These are phyloP conservation scores for Heliothis peltigera DNA, from an alignment of 2,888 invertebrate genomes.

Conservation along the genomic window DNA sequence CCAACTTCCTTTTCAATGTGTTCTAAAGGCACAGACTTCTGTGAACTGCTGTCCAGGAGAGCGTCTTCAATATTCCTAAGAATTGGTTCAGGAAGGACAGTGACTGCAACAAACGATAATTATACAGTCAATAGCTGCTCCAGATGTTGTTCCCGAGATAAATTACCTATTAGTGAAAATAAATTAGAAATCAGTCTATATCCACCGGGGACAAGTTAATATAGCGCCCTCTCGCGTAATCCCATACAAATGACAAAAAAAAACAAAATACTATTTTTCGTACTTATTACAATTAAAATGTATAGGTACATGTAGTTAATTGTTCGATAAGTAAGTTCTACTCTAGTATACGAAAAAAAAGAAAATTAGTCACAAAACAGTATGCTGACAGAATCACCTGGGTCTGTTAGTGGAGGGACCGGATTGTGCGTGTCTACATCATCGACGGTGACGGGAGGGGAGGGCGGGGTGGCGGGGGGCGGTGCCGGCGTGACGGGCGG, in stretches of 20 bases:
- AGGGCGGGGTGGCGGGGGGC: conserved; percentile 51
- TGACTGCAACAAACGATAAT: conserved; percentile 22
- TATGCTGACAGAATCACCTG: conserved; percentile 57
- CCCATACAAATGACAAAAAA: too few relatives aligned
- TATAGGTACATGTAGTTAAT: too few relatives aligned
- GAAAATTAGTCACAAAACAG: neutral
- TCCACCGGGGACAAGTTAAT: too few relatives aligned
- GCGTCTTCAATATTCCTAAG: conserved; percentile 75
- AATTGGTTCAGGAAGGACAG: conserved; percentile 61
- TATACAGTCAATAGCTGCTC: neutral
- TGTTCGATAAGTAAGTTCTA: too few relatives aligned
- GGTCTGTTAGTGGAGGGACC: conserved; percentile 41
- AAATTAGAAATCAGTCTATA: too few relatives aligned
- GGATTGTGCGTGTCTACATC: conserved; percentile 29
- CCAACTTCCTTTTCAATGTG: conserved; percentile 81
- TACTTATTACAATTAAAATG: too few relatives aligned
- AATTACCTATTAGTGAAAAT: neutral
- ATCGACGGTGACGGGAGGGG: conserved; percentile 51
- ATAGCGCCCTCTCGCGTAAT: too few relatives aligned
- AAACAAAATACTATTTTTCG: too few relatives aligned
- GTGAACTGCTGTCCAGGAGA: conserved; percentile 71
- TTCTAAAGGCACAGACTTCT: conserved; percentile 79
- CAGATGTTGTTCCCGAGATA: neutral
- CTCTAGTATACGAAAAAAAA: too few relatives aligned
- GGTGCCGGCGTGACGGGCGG: conserved; percentile 51